phyloP scores from a whole-genome alignment of 2,888 invertebrate species.

The Meloe dianella region DNA sequence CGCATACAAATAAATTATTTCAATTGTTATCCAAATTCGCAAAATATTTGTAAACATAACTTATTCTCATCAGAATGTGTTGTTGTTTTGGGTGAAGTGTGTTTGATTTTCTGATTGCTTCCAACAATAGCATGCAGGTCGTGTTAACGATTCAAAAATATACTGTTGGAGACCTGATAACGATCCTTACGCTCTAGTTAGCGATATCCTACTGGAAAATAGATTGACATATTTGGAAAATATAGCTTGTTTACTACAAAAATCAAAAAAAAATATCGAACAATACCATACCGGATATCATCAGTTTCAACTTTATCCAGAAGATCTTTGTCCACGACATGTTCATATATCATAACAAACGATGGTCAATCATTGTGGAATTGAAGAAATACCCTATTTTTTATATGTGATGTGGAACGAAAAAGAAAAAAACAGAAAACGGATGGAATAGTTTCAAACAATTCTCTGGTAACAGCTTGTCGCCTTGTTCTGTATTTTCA shows the following conservation, averaged over 20 bases:
- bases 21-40: not conserved
- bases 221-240: conserved; percentile 14
- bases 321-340: not conserved
- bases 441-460: not conserved
- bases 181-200: conserved; percentile 9
- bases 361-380: not conserved
- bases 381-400: not conserved
- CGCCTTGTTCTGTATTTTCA: not conserved
- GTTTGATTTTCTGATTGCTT: not conserved
- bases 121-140: not conserved
- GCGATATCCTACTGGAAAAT: conserved; percentile 9
- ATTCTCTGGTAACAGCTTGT: not conserved
- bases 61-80: too few species aligned
- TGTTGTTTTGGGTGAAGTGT: too few species aligned
- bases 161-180: conserved; percentile 2
- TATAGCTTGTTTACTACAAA: conserved; percentile 20
- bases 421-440: not conserved
- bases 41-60: too few species aligned
- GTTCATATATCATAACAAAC: conserved; percentile 1
- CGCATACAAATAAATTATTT: not conserved
- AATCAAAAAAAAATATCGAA: not conserved
- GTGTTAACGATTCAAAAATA: not conserved
- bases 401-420: not conserved
- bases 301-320: not conserved
- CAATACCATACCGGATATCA: conserved; percentile 2